Percentiles rank a stretch among this genome's conserved stretches.
Evolutionary conservation across 2,888 invertebrate species (phyloP).

Genomic region (Candidula unifasciata): DNA sequence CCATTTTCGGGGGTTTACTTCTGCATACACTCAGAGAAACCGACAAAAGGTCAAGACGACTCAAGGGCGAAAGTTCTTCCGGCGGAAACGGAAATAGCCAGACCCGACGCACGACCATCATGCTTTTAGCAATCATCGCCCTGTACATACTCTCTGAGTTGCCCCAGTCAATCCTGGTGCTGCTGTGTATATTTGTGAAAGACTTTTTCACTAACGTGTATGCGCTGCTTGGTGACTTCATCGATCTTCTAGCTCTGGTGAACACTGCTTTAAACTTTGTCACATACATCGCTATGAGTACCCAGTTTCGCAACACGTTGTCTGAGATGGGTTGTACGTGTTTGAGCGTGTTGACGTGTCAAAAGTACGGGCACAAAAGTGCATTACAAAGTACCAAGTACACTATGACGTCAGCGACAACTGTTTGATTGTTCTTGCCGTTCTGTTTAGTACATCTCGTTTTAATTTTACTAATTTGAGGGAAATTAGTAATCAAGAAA

Average conservation of each 20-base stretch:
- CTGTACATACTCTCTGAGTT: conserved; percentile 90
- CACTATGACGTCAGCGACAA: conserved; percentile 31
- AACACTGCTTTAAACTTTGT: conserved; percentile 95
- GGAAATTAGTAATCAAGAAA: too few species aligned
- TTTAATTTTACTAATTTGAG: too few species aligned
- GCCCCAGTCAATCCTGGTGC: conserved; percentile 57
- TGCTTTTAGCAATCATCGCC: conserved; percentile 86
- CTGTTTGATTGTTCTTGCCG: conserved; percentile 13
- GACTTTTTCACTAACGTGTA: conserved; percentile 83
- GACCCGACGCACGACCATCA: conserved; percentile 88
- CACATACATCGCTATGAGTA: conserved; percentile 93
- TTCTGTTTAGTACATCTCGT: not conserved
- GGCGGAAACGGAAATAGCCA: conserved; percentile 49
- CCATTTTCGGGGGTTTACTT: conserved; percentile 81
- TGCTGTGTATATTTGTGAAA: conserved; percentile 78
- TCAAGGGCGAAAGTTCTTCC: conserved; percentile 30
- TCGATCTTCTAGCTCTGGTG: conserved; percentile 91
- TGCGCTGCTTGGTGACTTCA: conserved; percentile 82
- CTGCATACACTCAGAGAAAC: conserved; percentile 76
- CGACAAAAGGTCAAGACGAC: conserved; percentile 58
- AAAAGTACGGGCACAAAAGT: conserved; percentile 1
- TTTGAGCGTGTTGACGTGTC: conserved; percentile 8
- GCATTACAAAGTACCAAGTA: conserved; percentile 46
- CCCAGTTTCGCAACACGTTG: conserved; percentile 85
- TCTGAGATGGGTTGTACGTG: conserved; percentile 32